Percentiles rank a stretch among this genome's conserved stretches.
These are phyloP conservation scores for Nomada ferruginata DNA, from an alignment of 2,888 invertebrate species.

Conservation along the genomic window DNA sequence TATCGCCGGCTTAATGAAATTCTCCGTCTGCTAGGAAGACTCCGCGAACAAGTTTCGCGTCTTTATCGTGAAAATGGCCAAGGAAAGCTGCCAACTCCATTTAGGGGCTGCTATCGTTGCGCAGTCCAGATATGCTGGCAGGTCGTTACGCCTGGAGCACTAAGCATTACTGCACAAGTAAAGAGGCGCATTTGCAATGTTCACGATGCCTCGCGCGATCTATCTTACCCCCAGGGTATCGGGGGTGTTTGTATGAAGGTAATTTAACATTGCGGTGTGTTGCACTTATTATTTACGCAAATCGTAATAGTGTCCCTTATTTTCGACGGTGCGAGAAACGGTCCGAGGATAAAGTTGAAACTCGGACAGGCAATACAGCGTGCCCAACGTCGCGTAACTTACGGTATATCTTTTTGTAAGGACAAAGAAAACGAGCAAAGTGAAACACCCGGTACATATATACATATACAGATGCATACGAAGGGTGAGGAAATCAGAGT, in stretches of 20 bases:
- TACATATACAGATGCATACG: too few relatives aligned
- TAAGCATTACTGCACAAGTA: constrained; percentile 42
- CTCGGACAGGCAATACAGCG: too few relatives aligned
- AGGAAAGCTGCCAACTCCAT: constrained; percentile 65
- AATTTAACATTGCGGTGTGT: constrained; percentile 36
- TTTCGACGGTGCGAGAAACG: neutral
- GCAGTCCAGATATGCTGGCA: constrained; percentile 61
- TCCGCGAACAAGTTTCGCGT: constrained; percentile 52
- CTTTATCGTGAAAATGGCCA: constrained; percentile 68
- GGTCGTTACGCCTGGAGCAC: constrained; percentile 60
- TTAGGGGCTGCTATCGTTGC: constrained; percentile 65
- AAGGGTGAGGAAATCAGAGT: too few relatives aligned
- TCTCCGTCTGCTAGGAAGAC: constrained; percentile 64
- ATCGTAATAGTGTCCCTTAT: too few relatives aligned
- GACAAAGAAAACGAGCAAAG: too few relatives aligned
- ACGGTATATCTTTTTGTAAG: too few relatives aligned
- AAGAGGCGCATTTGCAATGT: constrained; percentile 40
- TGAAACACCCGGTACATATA: too few relatives aligned
- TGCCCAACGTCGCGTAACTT: too few relatives aligned
- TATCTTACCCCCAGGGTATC: constrained; percentile 47
- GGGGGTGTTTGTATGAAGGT: constrained; percentile 55
- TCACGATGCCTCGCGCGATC: constrained; percentile 35
- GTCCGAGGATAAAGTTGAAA: neutral
- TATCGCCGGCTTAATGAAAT: constrained; percentile 70
- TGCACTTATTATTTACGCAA: too few relatives aligned